Conservation (phyloP, 2,797 vertebrate species). For the Micropoecilia bifurca region DNA sequence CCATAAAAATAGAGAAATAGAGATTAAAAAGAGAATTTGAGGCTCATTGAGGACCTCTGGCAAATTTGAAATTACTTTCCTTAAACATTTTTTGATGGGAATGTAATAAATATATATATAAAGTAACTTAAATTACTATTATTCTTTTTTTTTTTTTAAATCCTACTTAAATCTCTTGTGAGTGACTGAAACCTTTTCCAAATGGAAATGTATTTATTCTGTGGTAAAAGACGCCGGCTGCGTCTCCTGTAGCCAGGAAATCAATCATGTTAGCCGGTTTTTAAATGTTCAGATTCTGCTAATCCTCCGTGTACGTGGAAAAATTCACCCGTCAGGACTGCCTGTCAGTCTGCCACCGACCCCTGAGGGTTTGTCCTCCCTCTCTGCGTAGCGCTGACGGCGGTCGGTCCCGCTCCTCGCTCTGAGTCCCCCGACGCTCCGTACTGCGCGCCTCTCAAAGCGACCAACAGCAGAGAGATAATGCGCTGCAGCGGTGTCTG, state of each 20-base stretch:
- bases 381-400: constrained; percentile 4
- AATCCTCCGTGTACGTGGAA: constrained; percentile 46
- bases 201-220: background rate
- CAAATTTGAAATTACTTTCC: background rate
- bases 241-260: constrained; percentile 36
- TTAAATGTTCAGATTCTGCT: constrained; percentile 39
- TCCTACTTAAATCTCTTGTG: background rate
- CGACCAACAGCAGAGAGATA: constrained; percentile 65
- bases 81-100: background rate
- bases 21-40: background rate
- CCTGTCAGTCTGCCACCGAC: constrained; percentile 55
- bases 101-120: background rate
- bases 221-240: background rate
- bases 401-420: constrained; percentile 28
- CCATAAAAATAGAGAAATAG: background rate
- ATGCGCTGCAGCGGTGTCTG: constrained; percentile 65
- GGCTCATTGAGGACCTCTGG: background rate
- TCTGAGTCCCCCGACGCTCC: constrained; percentile 42
- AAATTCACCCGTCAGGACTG: constrained; percentile 52
- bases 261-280: constrained; percentile 37
- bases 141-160: no score
- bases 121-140: no score
- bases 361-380: constrained; percentile 32
- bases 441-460: constrained; percentile 52
- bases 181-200: background rate